Evolutionary conservation across 2,113 vertebrate genomes (phyloP).

Genomic region (Lamprotornis superbus): DNA sequence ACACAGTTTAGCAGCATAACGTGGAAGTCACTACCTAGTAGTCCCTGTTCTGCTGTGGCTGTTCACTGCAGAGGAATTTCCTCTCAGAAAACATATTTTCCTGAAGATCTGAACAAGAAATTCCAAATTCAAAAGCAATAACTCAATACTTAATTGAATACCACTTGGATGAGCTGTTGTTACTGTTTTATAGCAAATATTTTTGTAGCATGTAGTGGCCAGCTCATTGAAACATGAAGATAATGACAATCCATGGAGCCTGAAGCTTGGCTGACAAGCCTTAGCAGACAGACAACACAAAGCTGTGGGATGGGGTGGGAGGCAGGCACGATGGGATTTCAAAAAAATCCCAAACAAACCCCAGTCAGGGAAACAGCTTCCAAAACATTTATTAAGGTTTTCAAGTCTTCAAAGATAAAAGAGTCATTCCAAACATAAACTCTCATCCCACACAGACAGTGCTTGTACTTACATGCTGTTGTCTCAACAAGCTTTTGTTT

Average conservation of each 20-base stretch:
- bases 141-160: neutral
- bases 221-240: neutral
- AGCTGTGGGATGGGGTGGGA: neutral
- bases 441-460: neutral
- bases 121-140: conserved; percentile 18
- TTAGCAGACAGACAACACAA: neutral
- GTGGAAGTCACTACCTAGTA: neutral
- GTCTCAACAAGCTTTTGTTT: neutral
- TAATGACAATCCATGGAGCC: neutral
- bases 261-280: neutral
- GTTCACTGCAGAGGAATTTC: neutral
- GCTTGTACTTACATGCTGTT: neutral
- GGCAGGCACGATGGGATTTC: neutral
- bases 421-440: neutral
- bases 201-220: neutral
- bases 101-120: neutral
- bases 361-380: neutral
- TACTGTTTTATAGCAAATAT: neutral
- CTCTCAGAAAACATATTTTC: neutral
- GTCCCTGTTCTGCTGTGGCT: neutral
- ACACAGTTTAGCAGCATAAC: neutral
- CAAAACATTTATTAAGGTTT: conserved; percentile 30
- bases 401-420: conserved; percentile 13
- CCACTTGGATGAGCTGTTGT: neutral
- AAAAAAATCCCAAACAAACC: neutral